These are phyloP conservation scores for Sisor rabdophorus DNA, from an alignment of 2,113 vertebrate species.

Conservation along the genomic window DNA sequence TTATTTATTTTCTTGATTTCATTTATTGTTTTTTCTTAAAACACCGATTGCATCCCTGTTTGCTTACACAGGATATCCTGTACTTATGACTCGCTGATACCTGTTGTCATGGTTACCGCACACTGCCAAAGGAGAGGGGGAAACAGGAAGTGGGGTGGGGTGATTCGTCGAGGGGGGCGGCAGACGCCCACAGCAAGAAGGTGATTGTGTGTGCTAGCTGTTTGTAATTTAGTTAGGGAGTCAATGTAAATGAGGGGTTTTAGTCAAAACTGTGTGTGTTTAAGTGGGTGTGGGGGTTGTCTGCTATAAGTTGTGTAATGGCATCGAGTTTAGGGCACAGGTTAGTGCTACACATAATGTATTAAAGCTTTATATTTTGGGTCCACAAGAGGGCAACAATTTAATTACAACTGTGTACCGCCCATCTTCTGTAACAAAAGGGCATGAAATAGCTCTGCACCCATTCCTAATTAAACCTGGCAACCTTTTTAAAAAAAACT, in stretches of 20 bases:
- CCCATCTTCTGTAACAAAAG: conserved; percentile 13
- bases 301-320: background rate
- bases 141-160: conserved; percentile 34
- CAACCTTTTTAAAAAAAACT: background rate
- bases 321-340: background rate
- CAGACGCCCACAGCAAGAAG: conserved; percentile 29
- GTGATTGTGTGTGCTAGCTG: conserved; percentile 39
- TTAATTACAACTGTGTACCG: conserved; percentile 2
- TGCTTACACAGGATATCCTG: conserved; percentile 30
- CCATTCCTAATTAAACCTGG: background rate
- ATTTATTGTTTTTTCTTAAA: conserved; percentile 3
- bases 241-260: conserved; percentile 9
- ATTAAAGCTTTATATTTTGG: conserved; percentile 27
- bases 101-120: conserved; percentile 53
- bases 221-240: conserved; percentile 40
- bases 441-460: background rate
- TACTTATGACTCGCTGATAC: conserved; percentile 51
- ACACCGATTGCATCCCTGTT: conserved; percentile 19
- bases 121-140: background rate
- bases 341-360: conserved; percentile 1
- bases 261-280: background rate
- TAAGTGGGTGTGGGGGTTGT: background rate
- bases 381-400: conserved; percentile 34
- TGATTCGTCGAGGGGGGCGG: background rate
- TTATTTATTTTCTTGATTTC: conserved; percentile 1